Evolutionary conservation across 2,113 vertebrate genomes (phyloP), one percentile per base, ranked within the genome.

Genomic region (Cygnus atratus): DNA sequence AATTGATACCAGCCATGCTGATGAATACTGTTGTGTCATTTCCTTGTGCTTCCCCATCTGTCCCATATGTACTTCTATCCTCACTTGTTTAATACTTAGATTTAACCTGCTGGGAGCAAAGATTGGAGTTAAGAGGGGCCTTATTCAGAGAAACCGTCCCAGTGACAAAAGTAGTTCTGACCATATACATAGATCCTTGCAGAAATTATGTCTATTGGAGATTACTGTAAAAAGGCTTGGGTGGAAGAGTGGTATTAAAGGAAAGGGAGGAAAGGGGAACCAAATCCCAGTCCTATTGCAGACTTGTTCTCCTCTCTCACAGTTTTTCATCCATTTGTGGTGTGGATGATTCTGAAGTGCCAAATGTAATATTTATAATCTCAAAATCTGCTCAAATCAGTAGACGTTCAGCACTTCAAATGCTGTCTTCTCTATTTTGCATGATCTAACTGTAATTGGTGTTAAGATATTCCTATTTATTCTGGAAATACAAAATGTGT

Each of bases 401-500:
- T 88, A 80, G 39, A 67, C 67, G n/a, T 83, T 93, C 85, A 72
- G 39, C 50, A 37, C 24, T 90, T 63, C 48, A 68, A 87, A 86
- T 78, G 50, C 71, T 75, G 79, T 78, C 88, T 88, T 83, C 77
- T 68, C 39, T 74, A 26, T 87, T 90, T 87, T 75, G 15, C 25
- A 75, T 26, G 35, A 81, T 84, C 48, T 82, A 72, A 72, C 61
- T 75, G 41, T 72, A 88, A 88, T n/a, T 77, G 83, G 68, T 94
- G 94, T 90, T 78, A 95, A 97, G 24, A 84, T 96, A 93, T 93
- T 95, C 94, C 77, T 94, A 46, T 93, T 93, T 96, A 67, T 96
- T 92, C 95, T 93, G 83, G 85, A 97, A 94, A 87, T 94, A 90
- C 35, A 87, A 90, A 95, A 93, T 75, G 83, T 96, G 76, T 88